Conservation (phyloP, 2,888 invertebrate genomes). For the Ichneumoninae sp. region DNA sequence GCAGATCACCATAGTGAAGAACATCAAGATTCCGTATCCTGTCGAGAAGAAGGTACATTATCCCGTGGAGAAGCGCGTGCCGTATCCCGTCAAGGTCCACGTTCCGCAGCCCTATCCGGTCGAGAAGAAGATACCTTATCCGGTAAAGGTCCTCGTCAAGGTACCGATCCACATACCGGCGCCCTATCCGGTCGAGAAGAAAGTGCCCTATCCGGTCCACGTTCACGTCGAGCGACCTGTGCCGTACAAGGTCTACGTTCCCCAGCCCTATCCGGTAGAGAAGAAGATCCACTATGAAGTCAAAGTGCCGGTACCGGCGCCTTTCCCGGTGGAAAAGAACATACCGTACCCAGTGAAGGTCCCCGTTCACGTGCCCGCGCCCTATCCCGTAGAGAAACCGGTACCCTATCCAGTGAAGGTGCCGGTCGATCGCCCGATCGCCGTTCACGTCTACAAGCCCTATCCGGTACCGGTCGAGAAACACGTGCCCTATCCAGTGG, state of each 20-base stretch:
- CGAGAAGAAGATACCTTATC: slow-evolving; percentile 82
- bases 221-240: slow-evolving; percentile 82
- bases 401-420: slow-evolving; percentile 90
- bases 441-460: slow-evolving; percentile 89
- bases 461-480: slow-evolving; percentile 90
- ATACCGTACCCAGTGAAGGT: slow-evolving; percentile 89
- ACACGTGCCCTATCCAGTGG: slow-evolving; percentile 87
- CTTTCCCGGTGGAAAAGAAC: slow-evolving; percentile 86
- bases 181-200: slow-evolving; percentile 83
- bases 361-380: slow-evolving; percentile 90
- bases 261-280: slow-evolving; percentile 82
- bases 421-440: slow-evolving; percentile 88
- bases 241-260: slow-evolving; percentile 83
- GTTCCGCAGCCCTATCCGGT: slow-evolving; percentile 87
- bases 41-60: slow-evolving; percentile 88
- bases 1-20: slow-evolving; percentile 81
- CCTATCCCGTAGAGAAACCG: slow-evolving; percentile 90
- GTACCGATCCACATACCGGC: slow-evolving; percentile 84
- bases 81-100: slow-evolving; percentile 86
- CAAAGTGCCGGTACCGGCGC: slow-evolving; percentile 81
- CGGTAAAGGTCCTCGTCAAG: slow-evolving; percentile 82
- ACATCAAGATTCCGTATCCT: slow-evolving; percentile 87
- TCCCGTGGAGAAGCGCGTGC: slow-evolving; percentile 88
- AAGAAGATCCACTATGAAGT: slow-evolving; percentile 80
- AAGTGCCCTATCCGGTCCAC: slow-evolving; percentile 82